phyloP scores from a whole-genome alignment of 2,113 vertebrate genomes.

The Pongo pygmaeus region DNA sequence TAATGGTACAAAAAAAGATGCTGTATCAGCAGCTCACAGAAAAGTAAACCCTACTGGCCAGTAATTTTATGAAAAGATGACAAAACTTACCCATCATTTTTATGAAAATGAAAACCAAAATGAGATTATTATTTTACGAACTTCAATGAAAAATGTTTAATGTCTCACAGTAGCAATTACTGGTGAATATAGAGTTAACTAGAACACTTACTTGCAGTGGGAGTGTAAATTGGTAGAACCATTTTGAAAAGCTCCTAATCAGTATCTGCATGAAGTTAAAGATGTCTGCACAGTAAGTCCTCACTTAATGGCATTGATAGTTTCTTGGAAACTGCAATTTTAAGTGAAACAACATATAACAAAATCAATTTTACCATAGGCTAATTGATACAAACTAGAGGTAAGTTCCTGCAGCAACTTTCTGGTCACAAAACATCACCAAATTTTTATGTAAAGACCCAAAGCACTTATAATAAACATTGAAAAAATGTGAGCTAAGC shows the following conservation, averaged over 20 bases:
- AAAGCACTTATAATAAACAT: not conserved
- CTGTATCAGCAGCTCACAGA: not conserved
- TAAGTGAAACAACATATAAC: not conserved
- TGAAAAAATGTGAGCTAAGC: not conserved
- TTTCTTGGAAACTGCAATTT: not conserved
- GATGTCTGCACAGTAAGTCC: not conserved
- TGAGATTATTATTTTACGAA: not conserved
- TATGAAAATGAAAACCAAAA: not conserved
- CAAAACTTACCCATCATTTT: not conserved
- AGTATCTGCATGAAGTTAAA: not conserved
- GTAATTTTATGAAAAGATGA: not conserved
- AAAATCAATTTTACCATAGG: not conserved
- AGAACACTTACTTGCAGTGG: not conserved
- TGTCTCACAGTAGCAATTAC: not conserved
- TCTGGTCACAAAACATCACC: not conserved
- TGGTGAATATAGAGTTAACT: not conserved
- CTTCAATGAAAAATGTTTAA: not conserved
- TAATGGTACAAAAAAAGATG: not conserved
- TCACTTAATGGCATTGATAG: not conserved
- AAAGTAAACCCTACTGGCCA: not conserved
- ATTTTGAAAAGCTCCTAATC: not conserved
- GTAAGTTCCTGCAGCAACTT: not conserved
- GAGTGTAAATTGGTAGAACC: not conserved
- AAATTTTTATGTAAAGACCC: not conserved
- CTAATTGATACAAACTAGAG: not conserved